Evolutionary conservation across 2,888 invertebrate genomes (phyloP).

Genomic region (Ethmia dodecea): DNA sequence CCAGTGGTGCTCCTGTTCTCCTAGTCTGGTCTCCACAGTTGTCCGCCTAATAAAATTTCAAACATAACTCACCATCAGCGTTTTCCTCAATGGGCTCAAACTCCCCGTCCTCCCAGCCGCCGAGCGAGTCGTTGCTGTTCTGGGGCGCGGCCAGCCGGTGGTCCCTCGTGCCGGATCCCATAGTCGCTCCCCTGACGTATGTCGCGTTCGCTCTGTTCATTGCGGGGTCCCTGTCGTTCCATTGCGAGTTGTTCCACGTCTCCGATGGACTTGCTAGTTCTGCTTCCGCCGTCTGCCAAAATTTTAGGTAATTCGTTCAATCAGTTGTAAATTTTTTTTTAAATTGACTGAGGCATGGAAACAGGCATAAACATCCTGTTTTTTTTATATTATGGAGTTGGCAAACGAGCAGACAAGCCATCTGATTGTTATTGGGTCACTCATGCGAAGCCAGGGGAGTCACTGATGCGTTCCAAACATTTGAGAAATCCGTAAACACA

Average conservation of each 20-base stretch:
- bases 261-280: slow-evolving; percentile 79
- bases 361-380: no score
- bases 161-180: slow-evolving; percentile 42
- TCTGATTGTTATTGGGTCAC: no score
- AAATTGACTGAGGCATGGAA: no score
- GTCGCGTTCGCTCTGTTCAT: slow-evolving; percentile 50
- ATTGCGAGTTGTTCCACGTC: slow-evolving; percentile 77
- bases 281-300: slow-evolving; percentile 62
- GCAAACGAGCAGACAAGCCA: no score
- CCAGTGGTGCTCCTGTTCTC: slow-evolving; percentile 35
- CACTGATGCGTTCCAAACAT: no score
- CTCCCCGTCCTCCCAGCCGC: slow-evolving; percentile 88
- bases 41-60: no score
- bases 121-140: slow-evolving; percentile 73
- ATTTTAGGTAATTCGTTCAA: no score
- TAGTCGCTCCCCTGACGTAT: slow-evolving; percentile 56
- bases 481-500: no score
- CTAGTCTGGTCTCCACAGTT: no score
- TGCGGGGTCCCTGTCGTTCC: slow-evolving; percentile 47
- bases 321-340: no score
- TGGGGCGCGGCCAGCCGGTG: slow-evolving; percentile 53
- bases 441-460: no score
- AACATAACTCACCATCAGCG: slow-evolving; percentile 57
- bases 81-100: slow-evolving; percentile 88
- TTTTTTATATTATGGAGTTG: no score